Conservation (phyloP, 1,140 invertebrate species). For the Agrypnia vestita region DNA sequence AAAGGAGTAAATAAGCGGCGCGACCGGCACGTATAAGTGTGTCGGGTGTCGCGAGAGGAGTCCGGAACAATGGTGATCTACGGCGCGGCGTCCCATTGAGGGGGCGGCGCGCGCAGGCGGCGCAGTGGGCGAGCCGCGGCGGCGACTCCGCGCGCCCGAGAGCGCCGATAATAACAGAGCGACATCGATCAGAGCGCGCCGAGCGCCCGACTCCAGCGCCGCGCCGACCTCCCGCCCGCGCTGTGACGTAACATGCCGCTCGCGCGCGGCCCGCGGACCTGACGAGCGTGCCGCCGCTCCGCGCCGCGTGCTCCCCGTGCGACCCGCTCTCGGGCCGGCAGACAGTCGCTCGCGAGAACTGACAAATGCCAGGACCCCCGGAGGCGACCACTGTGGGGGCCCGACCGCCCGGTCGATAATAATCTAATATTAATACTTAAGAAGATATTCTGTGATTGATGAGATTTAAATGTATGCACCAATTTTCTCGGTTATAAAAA, state of each 20-base stretch:
- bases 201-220: background rate
- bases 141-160: conserved; percentile 44
- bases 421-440: background rate
- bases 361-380: background rate
- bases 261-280: background rate
- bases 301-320: background rate
- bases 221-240: conserved; percentile 9
- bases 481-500: conserved; percentile 20
- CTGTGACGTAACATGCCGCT: conserved; percentile 44
- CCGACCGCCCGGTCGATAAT: too few species aligned
- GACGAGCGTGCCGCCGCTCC: background rate
- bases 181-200: conserved; percentile 31
- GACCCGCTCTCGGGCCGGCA: too few species aligned
- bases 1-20: too few species aligned
- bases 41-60: too few species aligned
- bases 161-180: conserved; percentile 16
- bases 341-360: background rate
- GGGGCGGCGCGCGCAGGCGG: conserved; percentile 21
- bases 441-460: conserved; percentile 30
- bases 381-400: too few species aligned
- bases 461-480: conserved; percentile 25
- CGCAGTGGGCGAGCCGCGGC: conserved; percentile 51
- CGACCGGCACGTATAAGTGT: too few species aligned
- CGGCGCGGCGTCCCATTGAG: conserved; percentile 38
- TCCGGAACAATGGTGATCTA: conserved; percentile 9